Conservation (phyloP, 2,113 vertebrate genomes). For the Oryzias celebensis region DNA sequence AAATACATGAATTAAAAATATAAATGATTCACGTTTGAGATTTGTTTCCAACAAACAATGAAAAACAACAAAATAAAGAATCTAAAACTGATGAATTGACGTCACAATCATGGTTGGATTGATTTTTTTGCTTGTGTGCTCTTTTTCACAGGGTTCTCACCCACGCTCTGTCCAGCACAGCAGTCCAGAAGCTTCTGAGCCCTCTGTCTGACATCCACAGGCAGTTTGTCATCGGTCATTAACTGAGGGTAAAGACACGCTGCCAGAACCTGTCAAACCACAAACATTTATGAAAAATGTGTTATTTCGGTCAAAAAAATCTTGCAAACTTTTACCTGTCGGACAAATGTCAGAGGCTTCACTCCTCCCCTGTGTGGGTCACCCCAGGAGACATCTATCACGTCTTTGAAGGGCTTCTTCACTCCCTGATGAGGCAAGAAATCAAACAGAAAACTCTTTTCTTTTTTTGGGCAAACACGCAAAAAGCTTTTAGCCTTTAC, state of each 20-base stretch:
- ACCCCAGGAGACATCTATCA: conserved; percentile 59
- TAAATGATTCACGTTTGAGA: too few relatives aligned
- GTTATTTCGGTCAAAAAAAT: not conserved
- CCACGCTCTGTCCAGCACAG: conserved; percentile 67
- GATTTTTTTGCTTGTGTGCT: too few relatives aligned
- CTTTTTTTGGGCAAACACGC: not conserved
- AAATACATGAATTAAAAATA: too few relatives aligned
- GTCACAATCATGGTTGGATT: too few relatives aligned
- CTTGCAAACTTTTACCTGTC: conserved; percentile 64
- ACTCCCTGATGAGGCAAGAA: conserved; percentile 45
- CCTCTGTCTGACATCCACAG: conserved; percentile 62
- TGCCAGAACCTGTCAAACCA: conserved; percentile 67
- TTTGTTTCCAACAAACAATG: too few relatives aligned
- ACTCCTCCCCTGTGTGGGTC: conserved; percentile 62
- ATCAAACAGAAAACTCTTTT: not conserved
- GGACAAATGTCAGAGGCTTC: conserved; percentile 72
- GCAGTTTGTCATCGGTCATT: conserved; percentile 50
- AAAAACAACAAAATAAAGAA: too few relatives aligned
- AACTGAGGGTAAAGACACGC: conserved; percentile 72
- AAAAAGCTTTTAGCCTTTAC: conserved; percentile 6
- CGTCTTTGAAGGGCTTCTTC: conserved; percentile 53
- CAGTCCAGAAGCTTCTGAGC: conserved; percentile 51
- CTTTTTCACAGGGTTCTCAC: conserved; percentile 43
- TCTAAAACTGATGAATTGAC: too few relatives aligned
- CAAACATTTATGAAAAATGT: not conserved